These are phyloP conservation scores for Blera fallax DNA, from an alignment of 2,888 invertebrate genomes.

Conservation along the genomic window DNA sequence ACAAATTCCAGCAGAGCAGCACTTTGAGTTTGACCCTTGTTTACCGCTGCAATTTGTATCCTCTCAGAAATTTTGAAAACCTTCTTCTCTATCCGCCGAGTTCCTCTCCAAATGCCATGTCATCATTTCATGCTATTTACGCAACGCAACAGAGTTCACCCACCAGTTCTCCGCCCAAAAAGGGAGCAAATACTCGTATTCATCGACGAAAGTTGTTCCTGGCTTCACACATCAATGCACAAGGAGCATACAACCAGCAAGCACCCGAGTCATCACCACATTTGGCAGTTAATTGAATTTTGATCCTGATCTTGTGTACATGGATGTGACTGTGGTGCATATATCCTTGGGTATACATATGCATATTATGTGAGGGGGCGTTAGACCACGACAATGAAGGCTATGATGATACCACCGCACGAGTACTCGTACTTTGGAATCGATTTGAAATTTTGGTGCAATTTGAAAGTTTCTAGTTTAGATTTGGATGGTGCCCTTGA, in stretches of 20 bases:
- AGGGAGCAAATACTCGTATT: background rate
- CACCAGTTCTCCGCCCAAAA: background rate
- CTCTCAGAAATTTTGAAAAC: background rate
- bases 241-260: background rate
- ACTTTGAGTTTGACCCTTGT: background rate
- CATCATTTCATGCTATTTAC: background rate
- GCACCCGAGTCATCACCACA: background rate
- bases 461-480: background rate
- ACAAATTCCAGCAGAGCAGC: background rate
- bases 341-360: background rate
- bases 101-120: background rate
- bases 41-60: background rate
- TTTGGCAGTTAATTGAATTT: constrained; percentile 1
- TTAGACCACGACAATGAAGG: background rate
- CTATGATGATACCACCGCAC: background rate
- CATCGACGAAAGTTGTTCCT: background rate
- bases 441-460: background rate
- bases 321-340: background rate
- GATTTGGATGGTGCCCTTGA: background rate
- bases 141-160: background rate
- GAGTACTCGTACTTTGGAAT: background rate
- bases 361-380: background rate
- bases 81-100: background rate
- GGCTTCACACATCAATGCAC: background rate
- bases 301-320: background rate